phyloP scores from a whole-genome alignment of 2,797 vertebrate species.

The Paguma larvata region DNA sequence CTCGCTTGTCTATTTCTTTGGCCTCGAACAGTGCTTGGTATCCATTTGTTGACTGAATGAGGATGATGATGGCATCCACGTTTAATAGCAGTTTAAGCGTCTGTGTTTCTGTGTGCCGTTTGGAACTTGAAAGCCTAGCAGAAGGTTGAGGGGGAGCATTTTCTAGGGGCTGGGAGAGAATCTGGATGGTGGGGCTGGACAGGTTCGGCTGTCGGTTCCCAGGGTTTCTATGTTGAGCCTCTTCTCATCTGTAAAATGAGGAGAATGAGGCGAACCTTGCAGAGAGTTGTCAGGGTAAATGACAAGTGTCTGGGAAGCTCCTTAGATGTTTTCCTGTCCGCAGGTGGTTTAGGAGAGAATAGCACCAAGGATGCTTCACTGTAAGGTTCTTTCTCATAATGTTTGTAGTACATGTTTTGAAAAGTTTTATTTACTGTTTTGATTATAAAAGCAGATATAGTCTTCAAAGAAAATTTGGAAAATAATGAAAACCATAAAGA shows the following conservation, averaged over 20 bases:
- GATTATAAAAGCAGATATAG: neutral
- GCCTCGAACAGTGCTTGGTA: neutral
- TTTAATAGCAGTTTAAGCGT: constrained; percentile 42
- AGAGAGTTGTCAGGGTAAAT: neutral
- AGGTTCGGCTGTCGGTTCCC: neutral
- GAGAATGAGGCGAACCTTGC: neutral
- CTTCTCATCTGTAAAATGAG: neutral
- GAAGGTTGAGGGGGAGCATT: neutral
- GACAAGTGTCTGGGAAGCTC: neutral
- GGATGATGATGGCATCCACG: neutral
- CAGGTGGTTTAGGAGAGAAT: constrained; percentile 6
- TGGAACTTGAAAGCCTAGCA: constrained; percentile 29
- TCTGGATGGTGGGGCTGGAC: neutral
- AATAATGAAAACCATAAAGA: neutral
- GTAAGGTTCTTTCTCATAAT: neutral
- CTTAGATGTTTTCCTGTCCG: neutral
- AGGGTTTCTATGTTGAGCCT: neutral
- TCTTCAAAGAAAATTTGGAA: constrained; percentile 30
- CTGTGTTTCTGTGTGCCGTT: neutral
- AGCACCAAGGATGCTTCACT: neutral
- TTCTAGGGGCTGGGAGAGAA: neutral
- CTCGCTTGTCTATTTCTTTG: neutral
- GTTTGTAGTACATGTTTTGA: neutral
- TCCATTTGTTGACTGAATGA: neutral
- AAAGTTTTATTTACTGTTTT: constrained; percentile 20